These are phyloP conservation scores for Hirudinaria manillensis DNA, from an alignment of 2,888 invertebrate species.

Conservation along the genomic window DNA sequence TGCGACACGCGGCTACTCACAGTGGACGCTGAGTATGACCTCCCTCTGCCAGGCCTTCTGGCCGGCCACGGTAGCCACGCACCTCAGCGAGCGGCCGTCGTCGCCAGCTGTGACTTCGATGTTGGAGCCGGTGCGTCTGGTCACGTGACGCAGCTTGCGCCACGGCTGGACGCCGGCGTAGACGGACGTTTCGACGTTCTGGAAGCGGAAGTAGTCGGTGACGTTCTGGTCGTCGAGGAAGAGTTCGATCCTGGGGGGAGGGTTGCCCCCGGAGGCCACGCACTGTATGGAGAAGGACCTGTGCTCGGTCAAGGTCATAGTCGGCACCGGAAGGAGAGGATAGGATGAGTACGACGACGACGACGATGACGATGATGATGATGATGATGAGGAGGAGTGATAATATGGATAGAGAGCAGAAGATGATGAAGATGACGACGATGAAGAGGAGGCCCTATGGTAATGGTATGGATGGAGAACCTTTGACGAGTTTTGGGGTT, in stretches of 20 bases:
- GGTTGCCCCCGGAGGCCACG: constrained; percentile 18
- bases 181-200: background rate
- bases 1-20: constrained; percentile 5
- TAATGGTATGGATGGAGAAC: too few relatives aligned
- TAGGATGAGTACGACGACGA: constrained; percentile 15
- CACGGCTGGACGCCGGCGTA: constrained; percentile 28
- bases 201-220: constrained; percentile 20
- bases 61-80: constrained; percentile 32
- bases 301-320: constrained; percentile 19
- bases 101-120: constrained; percentile 26
- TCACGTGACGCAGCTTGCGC: constrained; percentile 29
- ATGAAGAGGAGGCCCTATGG: too few relatives aligned
- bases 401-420: constrained; percentile 7
- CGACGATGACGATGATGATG: constrained; percentile 20
- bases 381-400: constrained; percentile 23
- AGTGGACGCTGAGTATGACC: constrained; percentile 30
- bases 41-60: constrained; percentile 18
- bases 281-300: constrained; percentile 18
- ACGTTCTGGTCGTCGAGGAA: constrained; percentile 22
- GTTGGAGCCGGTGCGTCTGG: constrained; percentile 18
- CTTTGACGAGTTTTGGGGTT: too few relatives aligned
- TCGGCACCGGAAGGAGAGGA: background rate
- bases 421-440: constrained; percentile 17
- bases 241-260: constrained; percentile 17
- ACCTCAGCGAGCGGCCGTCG: constrained; percentile 33